Percentiles rank a stretch among this genome's conserved stretches.
Evolutionary conservation across 1,140 invertebrate species (phyloP).

Genomic region (Solenopsis fugax): DNA sequence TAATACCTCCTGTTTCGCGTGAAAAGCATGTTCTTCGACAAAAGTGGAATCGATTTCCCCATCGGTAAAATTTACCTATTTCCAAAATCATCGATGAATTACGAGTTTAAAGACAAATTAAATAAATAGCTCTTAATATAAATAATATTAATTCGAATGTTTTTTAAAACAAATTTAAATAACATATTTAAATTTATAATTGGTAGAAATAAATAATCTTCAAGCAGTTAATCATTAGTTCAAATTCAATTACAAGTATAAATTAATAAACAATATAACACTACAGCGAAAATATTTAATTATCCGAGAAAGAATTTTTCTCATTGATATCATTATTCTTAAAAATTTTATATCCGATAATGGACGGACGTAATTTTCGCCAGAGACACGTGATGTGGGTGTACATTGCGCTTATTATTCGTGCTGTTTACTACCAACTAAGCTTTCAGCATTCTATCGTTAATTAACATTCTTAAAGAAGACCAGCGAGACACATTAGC

Average conservation of each 20-base stretch:
- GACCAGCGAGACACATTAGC: slow-evolving; percentile 21
- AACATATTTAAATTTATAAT: background rate
- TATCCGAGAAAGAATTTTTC: too few relatives aligned
- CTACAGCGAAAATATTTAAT: slow-evolving; percentile 7
- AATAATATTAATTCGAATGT: background rate
- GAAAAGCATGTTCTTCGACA: background rate
- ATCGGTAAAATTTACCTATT: background rate
- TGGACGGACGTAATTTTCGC: background rate
- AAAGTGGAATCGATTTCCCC: background rate
- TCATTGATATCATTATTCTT: background rate
- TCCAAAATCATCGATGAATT: background rate
- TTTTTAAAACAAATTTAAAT: background rate
- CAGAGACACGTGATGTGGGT: background rate
- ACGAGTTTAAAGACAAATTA: background rate
- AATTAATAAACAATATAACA: background rate
- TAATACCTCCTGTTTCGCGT: slow-evolving; percentile 30
- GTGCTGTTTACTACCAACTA: background rate
- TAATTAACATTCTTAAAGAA: slow-evolving; percentile 38
- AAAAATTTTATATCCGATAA: background rate
- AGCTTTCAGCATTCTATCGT: background rate
- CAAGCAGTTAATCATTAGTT: background rate
- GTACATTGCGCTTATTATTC: background rate
- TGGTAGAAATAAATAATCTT: background rate
- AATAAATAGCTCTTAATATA: background rate
- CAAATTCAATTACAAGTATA: background rate